These are phyloP conservation scores for Lobophora halterata DNA, from an alignment of 2,888 invertebrate species.

Conservation along the genomic window DNA sequence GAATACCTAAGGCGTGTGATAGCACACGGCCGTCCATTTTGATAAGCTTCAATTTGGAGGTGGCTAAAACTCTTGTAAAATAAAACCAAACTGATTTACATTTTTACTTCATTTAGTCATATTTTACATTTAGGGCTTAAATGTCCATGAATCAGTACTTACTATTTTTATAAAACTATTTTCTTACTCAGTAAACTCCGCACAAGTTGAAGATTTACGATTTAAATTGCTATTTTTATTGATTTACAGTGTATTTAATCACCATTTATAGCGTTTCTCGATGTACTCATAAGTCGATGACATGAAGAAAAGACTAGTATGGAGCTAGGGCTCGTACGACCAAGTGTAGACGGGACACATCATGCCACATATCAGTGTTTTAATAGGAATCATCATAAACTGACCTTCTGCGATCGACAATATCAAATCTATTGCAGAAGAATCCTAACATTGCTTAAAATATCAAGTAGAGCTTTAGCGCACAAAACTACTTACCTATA, in stretches of 20 bases:
- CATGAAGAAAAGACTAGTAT: slow-evolving; percentile 38
- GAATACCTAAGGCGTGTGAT: slow-evolving; percentile 39
- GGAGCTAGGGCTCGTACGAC: slow-evolving; percentile 54
- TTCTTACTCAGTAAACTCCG: slow-evolving; percentile 21
- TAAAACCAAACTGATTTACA: slow-evolving; percentile 13
- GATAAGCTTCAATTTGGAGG: slow-evolving; percentile 30
- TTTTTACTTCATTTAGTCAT: slow-evolving; percentile 16
- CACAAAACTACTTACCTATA: slow-evolving; percentile 66
- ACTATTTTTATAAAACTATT: slow-evolving; percentile 29
- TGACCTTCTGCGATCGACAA: slow-evolving; percentile 40
- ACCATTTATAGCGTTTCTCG: slow-evolving; percentile 14
- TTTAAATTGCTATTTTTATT: slow-evolving; percentile 28
- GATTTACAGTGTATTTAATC: slow-evolving; percentile 22
- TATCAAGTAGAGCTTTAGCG: slow-evolving; percentile 75
- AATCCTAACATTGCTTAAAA: slow-evolving; percentile 52
- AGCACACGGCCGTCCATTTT: slow-evolving; percentile 50
- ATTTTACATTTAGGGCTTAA: slow-evolving; percentile 12
- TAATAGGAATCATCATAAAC: slow-evolving; percentile 50
- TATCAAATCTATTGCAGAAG: slow-evolving; percentile 38
- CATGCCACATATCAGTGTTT: slow-evolving; percentile 76
- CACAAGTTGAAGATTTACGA: slow-evolving; percentile 28
- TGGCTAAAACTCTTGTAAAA: slow-evolving; percentile 9
- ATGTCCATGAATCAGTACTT: slow-evolving; percentile 16
- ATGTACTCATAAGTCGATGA: slow-evolving; percentile 29
- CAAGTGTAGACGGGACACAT: slow-evolving; percentile 73